Evolutionary conservation across 1,140 invertebrate genomes (phyloP).

Genomic region (Anagrus nilaparvatae): DNA sequence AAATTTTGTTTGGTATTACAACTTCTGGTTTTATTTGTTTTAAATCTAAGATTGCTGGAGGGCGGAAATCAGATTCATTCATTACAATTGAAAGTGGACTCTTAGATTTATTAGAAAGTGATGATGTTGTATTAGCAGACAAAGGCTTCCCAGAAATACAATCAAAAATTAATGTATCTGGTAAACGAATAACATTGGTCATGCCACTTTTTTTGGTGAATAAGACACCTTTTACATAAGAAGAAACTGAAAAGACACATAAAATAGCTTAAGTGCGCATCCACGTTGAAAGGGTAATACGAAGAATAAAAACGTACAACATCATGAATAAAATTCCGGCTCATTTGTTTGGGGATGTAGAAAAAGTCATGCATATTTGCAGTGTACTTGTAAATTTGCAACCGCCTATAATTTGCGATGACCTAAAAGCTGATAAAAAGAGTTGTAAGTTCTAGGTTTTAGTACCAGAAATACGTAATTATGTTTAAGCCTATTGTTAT

Average conservation of each 20-base stretch:
- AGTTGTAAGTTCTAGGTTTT: no score
- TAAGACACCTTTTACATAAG: slow-evolving; percentile 18
- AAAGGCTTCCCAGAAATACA: slow-evolving; percentile 33
- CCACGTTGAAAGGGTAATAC: slow-evolving; percentile 30
- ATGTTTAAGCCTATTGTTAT: no score
- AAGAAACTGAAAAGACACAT: slow-evolving; percentile 24
- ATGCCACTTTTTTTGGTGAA: slow-evolving; percentile 27
- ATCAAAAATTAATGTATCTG: slow-evolving; percentile 13
- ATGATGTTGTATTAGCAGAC: slow-evolving; percentile 34
- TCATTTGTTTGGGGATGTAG: slow-evolving; percentile 11
- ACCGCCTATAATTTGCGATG: slow-evolving; percentile 11
- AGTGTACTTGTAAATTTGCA: slow-evolving; percentile 17
- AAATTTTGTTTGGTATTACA: slow-evolving; percentile 31
- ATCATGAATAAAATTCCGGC: slow-evolving; percentile 22
- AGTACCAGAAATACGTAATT: no score
- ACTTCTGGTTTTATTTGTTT: slow-evolving; percentile 34
- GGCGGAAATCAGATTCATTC: slow-evolving; percentile 15
- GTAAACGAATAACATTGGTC: slow-evolving; percentile 19
- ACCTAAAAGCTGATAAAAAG: slow-evolving; percentile 1
- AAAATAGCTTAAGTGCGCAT: slow-evolving; percentile 28
- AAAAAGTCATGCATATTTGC: slow-evolving; percentile 15
- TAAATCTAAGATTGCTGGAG: slow-evolving; percentile 32
- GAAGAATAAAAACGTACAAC: slow-evolving; percentile 24
- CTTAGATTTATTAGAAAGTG: slow-evolving; percentile 30
- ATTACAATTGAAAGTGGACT: slow-evolving; percentile 20